Percentiles rank a stretch among this genome's conserved stretches.
Conservation (phyloP, 2,113 vertebrate genomes). For the Plestiodon gilberti region DNA sequence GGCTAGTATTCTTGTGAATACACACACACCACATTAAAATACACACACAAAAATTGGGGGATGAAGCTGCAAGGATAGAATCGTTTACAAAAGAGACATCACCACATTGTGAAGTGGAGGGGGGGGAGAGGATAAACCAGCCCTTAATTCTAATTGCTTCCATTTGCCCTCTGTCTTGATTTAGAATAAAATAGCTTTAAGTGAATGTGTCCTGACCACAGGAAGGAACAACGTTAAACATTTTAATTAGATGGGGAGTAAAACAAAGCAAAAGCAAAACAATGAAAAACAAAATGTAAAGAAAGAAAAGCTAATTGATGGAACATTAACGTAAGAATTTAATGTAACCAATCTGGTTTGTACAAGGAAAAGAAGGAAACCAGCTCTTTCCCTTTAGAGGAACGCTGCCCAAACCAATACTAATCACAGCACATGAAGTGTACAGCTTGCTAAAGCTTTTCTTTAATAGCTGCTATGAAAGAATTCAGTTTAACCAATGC, state of each 20-base stretch:
- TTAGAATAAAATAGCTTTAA: conserved; percentile 40
- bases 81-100: background rate
- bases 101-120: background rate
- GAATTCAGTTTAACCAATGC: background rate
- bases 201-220: conserved; percentile 54
- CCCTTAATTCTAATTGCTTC: conserved; percentile 65
- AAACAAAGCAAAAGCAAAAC: conserved; percentile 72
- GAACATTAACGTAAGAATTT: conserved; percentile 63
- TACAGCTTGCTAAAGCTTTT: background rate
- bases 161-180: conserved; percentile 58
- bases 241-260: conserved; percentile 60
- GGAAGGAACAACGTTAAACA: conserved; percentile 48
- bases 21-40: background rate
- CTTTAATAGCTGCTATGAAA: background rate
- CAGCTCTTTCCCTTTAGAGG: conserved; percentile 39
- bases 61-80: background rate
- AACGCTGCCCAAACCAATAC: background rate
- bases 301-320: conserved; percentile 62
- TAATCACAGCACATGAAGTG: background rate
- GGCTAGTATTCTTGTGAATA: background rate
- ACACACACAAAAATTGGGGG: background rate
- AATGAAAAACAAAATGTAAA: conserved; percentile 60
- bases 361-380: conserved; percentile 24
- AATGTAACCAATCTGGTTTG: conserved; percentile 57
- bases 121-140: background rate